Evolutionary conservation across 2,113 vertebrate species (phyloP).

Genomic region (Nipponia nippon): DNA sequence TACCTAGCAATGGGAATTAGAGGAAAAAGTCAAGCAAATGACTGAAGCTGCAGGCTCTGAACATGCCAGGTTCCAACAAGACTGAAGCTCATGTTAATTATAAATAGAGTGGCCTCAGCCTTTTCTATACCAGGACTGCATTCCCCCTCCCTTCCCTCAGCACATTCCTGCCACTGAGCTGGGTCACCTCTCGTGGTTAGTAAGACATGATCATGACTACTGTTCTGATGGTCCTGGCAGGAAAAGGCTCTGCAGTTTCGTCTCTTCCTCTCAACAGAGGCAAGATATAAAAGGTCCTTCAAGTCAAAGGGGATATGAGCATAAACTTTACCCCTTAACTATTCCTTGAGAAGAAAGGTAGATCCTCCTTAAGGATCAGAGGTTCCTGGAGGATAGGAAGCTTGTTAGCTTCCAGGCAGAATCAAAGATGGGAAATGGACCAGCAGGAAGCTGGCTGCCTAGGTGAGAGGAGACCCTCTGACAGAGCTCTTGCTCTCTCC

Average conservation of each 20-base stretch:
- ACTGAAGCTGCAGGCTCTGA: constrained; percentile 23
- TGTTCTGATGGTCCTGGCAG: not conserved
- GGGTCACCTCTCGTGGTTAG: not conserved
- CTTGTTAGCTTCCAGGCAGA: not conserved
- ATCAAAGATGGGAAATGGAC: not conserved
- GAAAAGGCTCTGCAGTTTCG: not conserved
- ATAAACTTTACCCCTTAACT: not conserved
- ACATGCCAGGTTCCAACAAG: not conserved
- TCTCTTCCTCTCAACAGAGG: not conserved
- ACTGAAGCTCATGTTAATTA: not conserved
- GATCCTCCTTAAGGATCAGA: not conserved
- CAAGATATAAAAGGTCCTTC: not conserved
- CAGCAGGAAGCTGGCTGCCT: not conserved
- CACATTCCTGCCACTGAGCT: not conserved
- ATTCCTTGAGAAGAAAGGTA: not conserved
- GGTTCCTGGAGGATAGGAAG: not conserved
- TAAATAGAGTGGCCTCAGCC: not conserved
- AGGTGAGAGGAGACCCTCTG: not conserved
- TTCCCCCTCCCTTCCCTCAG: not conserved
- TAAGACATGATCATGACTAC: not conserved
- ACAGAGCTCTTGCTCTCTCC: not conserved
- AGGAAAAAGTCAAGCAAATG: not conserved
- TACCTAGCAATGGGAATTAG: not conserved
- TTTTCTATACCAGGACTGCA: not conserved
- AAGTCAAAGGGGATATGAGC: not conserved